Conservation (phyloP, 2,888 invertebrate species). For the Isotomurus palustris region DNA sequence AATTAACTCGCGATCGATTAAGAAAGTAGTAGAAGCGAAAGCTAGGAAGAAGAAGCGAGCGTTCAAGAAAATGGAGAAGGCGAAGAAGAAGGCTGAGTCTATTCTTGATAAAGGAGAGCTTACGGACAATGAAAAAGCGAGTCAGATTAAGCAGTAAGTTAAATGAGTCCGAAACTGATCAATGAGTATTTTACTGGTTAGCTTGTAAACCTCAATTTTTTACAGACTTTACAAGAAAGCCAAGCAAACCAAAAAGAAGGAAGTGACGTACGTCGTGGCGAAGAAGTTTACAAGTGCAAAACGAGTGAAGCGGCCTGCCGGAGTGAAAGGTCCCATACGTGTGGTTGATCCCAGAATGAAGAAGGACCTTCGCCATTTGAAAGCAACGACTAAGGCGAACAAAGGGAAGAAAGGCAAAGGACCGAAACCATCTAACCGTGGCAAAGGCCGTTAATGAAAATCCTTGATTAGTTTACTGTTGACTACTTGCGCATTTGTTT, state of each 20-base stretch:
- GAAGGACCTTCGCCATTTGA: constrained; percentile 63
- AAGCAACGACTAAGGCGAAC: constrained; percentile 39
- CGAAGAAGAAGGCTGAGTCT: constrained; percentile 92
- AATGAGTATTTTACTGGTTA: too few relatives aligned
- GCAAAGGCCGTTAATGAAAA: too few relatives aligned
- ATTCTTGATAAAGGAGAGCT: constrained; percentile 85
- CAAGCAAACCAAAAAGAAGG: constrained; percentile 74
- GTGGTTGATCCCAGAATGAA: constrained; percentile 96
- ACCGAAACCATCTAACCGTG: too few relatives aligned
- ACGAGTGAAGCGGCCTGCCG: constrained; percentile 70
- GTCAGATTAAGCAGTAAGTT: constrained; percentile 79
- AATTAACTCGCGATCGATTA: constrained; percentile 90
- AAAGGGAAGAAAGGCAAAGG: constrained; percentile 18
- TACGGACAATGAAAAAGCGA: constrained; percentile 86
- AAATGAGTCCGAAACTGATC: too few relatives aligned
- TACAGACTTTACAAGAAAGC: constrained; percentile 85
- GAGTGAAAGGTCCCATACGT: constrained; percentile 85
- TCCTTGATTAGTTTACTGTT: too few relatives aligned
- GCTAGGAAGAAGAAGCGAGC: constrained; percentile 93
- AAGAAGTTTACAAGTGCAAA: constrained; percentile 79
- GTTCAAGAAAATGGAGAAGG: constrained; percentile 78
- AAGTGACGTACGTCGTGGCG: constrained; percentile 88
- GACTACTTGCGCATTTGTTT: not conserved
- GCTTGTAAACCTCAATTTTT: constrained; percentile 44
- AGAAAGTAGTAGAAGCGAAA: constrained; percentile 97